A percentile compares a stretch with the other conserved stretches of the same genome.
Evolutionary conservation across 2,797 vertebrate genomes (phyloP).

Genomic region (Acrossocheilus wenchowensis): DNA sequence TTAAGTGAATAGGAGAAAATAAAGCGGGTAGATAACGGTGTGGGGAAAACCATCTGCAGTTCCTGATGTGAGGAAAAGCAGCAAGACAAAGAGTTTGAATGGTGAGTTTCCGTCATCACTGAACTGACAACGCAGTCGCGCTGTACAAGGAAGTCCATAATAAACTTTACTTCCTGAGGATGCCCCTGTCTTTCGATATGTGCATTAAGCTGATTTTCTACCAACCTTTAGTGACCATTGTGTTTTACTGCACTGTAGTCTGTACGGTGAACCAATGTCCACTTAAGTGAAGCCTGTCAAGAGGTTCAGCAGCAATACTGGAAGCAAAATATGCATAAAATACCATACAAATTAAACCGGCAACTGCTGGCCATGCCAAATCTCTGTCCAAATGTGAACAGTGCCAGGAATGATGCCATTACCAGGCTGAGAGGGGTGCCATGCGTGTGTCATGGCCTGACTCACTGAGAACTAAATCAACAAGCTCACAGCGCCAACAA

Average conservation of each 20-base stretch:
- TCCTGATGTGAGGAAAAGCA: not conserved
- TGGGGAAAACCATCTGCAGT: not conserved
- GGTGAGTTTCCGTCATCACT: not conserved
- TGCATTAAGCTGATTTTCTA: constrained; percentile 5
- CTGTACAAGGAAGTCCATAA: constrained; percentile 4
- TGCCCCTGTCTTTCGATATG: constrained; percentile 9
- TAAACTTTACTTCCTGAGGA: constrained; percentile 34
- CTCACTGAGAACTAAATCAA: constrained; percentile 60
- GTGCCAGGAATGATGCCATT: constrained; percentile 49
- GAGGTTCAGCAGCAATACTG: not conserved
- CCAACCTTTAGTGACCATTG: not conserved
- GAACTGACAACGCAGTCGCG: not conserved
- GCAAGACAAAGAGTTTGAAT: not conserved
- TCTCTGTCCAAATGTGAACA: constrained; percentile 42
- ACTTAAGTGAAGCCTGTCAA: not conserved
- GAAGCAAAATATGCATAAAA: not conserved
- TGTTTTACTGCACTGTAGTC: not conserved
- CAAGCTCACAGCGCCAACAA: constrained; percentile 55
- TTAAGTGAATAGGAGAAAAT: not conserved
- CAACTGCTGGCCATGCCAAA: constrained; percentile 39
- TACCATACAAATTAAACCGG: constrained; percentile 12
- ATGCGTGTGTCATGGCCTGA: constrained; percentile 54
- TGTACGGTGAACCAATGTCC: not conserved
- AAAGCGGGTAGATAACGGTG: not conserved
- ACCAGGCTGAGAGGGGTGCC: constrained; percentile 45